These are phyloP conservation scores for Plagodis dolabraria DNA, from an alignment of 2,888 invertebrate genomes.

Conservation along the genomic window DNA sequence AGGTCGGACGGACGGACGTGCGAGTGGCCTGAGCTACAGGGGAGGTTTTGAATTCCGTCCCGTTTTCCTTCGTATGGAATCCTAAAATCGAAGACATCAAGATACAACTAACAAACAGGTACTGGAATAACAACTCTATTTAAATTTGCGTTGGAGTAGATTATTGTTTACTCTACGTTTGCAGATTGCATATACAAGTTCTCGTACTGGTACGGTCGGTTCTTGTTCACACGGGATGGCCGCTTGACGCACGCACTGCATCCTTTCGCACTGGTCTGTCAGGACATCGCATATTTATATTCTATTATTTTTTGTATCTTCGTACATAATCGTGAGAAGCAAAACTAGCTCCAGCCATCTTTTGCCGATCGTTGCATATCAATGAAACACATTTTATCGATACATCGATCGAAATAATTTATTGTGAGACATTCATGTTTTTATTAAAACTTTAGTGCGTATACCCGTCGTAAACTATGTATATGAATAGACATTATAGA, in stretches of 20 bases:
- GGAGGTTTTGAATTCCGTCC: too few relatives aligned
- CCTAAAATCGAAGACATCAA: too few relatives aligned
- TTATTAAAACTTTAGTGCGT: slow-evolving; percentile 48
- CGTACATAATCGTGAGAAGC: slow-evolving; percentile 73
- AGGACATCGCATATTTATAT: slow-evolving; percentile 64
- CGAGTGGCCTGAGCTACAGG: too few relatives aligned
- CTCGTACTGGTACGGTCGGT: slow-evolving; percentile 47
- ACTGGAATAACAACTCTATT: too few relatives aligned
- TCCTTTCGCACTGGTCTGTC: slow-evolving; percentile 56
- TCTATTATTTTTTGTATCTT: slow-evolving; percentile 59
- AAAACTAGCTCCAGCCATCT: slow-evolving; percentile 54
- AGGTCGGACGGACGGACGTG: too few relatives aligned
- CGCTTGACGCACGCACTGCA: slow-evolving; percentile 59
- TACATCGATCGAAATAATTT: slow-evolving; percentile 50
- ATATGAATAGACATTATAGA: slow-evolving; percentile 36
- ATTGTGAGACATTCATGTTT: slow-evolving; percentile 49
- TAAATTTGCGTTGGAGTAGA: too few relatives aligned
- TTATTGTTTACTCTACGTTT: too few relatives aligned
- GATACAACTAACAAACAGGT: too few relatives aligned
- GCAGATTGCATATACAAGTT: too few relatives aligned
- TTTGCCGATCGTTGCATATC: slow-evolving; percentile 47
- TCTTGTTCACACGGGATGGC: slow-evolving; percentile 67
- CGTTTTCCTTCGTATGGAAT: too few relatives aligned
- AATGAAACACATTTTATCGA: slow-evolving; percentile 53
- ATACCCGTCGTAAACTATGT: slow-evolving; percentile 45